A percentile compares a stretch with the other conserved stretches of the same genome.
Evolutionary conservation across 2,797 vertebrate species (phyloP).

Genomic region (Acrossocheilus wenchowensis): DNA sequence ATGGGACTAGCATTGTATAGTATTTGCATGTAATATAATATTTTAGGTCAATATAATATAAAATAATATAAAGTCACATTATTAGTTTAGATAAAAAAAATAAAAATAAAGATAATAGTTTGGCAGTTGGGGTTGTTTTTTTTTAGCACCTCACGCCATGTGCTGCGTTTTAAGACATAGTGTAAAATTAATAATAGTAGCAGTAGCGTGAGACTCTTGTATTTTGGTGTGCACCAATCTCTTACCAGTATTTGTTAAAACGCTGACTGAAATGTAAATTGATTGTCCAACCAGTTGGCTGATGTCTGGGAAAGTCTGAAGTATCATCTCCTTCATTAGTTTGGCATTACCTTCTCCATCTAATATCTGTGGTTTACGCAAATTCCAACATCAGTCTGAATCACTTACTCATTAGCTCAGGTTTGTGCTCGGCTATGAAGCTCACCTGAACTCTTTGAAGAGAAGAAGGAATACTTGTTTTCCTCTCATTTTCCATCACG

Average conservation of each 20-base stretch:
- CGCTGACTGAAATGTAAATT: slow-evolving; percentile 55
- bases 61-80: too few relatives aligned
- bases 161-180: background rate
- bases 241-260: slow-evolving; percentile 83
- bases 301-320: slow-evolving; percentile 56
- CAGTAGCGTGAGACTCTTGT: background rate
- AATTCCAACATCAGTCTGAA: background rate
- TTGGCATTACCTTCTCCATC: slow-evolving; percentile 66
- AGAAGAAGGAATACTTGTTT: slow-evolving; percentile 67
- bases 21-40: too few relatives aligned
- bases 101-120: too few relatives aligned
- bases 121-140: too few relatives aligned
- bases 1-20: too few relatives aligned
- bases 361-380: slow-evolving; percentile 14
- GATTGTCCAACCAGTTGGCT: slow-evolving; percentile 42
- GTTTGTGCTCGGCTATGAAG: background rate
- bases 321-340: slow-evolving; percentile 69
- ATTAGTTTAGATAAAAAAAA: too few relatives aligned
- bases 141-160: too few relatives aligned
- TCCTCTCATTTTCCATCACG: slow-evolving; percentile 53
- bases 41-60: too few relatives aligned
- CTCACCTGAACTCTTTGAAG: slow-evolving; percentile 68
- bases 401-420: background rate
- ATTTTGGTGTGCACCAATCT: background rate
- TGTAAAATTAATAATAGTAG: background rate